Conservation (phyloP, 2,797 vertebrate species). For the Pitangus sulphuratus region DNA sequence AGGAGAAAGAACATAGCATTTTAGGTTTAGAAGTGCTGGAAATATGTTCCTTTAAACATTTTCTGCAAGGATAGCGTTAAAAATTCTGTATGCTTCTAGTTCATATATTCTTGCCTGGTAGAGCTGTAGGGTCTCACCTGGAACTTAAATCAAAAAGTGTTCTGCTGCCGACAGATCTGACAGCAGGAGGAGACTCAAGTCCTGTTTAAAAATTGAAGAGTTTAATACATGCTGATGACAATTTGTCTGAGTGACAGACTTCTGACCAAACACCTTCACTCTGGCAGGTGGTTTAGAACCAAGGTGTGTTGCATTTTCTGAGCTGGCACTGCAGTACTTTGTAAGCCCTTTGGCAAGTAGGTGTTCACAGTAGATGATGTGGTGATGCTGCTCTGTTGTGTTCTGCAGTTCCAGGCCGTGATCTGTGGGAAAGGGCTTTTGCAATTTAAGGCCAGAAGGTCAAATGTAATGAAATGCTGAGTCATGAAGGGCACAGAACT, state of each 20-base stretch:
- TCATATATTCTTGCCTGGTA: not conserved
- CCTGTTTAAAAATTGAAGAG: not conserved
- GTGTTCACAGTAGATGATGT: not conserved
- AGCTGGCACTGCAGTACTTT: not conserved
- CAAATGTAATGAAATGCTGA: not conserved
- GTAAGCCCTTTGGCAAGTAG: not conserved
- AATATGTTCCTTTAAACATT: not conserved
- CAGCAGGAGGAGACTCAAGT: not conserved
- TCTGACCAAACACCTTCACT: not conserved
- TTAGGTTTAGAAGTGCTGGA: not conserved
- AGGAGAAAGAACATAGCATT: not conserved
- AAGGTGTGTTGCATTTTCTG: not conserved
- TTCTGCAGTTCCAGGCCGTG: not conserved
- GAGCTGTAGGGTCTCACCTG: not conserved
- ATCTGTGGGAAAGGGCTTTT: not conserved
- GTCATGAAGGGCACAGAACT: not conserved
- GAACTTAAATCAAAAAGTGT: not conserved
- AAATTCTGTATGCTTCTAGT: not conserved
- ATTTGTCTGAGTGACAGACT: not conserved
- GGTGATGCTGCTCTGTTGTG: not conserved
- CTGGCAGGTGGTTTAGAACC: not conserved
- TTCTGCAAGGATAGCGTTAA: not conserved
- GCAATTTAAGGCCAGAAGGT: not conserved
- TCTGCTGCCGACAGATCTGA: not conserved
- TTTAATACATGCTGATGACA: not conserved